Conservation (phyloP, 2,888 invertebrate species). For the Callyntrura sp. region DNA sequence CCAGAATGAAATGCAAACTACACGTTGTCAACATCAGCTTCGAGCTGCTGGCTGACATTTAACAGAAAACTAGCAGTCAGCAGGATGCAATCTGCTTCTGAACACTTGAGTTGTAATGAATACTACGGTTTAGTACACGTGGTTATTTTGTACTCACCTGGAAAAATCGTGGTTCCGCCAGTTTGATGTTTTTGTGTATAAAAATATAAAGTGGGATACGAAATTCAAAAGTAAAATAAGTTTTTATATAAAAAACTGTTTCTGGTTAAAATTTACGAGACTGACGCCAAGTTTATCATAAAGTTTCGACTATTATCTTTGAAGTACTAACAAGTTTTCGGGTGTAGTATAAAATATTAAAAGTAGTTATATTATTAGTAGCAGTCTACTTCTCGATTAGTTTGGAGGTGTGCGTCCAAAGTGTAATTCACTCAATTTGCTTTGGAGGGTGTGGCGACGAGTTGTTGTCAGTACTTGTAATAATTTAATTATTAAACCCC, state of each 20-base stretch:
- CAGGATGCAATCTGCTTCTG: neutral
- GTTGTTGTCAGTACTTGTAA: conserved; percentile 5
- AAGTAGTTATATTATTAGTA: conserved; percentile 28
- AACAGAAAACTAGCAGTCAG: neutral
- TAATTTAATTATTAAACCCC: conserved; percentile 3
- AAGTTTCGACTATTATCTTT: too few species aligned
- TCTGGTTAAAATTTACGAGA: conserved; percentile 12
- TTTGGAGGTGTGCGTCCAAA: neutral
- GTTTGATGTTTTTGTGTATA: conserved; percentile 40
- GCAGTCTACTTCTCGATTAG: neutral
- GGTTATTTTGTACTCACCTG: conserved; percentile 62
- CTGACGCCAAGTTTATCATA: neutral
- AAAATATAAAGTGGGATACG: too few species aligned
- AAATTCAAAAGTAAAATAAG: neutral
- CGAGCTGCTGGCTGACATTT: neutral
- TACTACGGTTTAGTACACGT: conserved; percentile 11
- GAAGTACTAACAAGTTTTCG: too few species aligned
- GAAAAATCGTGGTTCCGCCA: conserved; percentile 77
- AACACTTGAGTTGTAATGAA: too few species aligned
- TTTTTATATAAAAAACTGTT: too few species aligned
- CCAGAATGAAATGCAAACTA: neutral
- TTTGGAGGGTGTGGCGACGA: conserved; percentile 18
- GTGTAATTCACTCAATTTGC: neutral
- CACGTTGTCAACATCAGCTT: conserved; percentile 3
- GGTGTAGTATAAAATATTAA: too few species aligned